phyloP scores from a whole-genome alignment of 2,113 vertebrate genomes.

The Pangasianodon hypophthalmus region DNA sequence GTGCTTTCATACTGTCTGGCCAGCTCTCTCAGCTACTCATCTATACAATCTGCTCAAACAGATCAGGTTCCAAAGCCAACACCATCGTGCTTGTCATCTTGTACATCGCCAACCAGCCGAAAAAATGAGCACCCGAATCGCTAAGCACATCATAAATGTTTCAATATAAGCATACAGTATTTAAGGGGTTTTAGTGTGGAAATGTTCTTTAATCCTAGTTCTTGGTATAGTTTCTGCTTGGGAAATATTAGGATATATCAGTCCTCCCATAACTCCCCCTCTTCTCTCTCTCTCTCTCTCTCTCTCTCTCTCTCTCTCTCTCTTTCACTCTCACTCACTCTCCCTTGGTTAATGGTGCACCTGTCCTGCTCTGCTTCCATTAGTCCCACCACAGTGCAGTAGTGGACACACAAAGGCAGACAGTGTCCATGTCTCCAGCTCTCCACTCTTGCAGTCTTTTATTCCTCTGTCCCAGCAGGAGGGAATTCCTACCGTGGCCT shows the following conservation, averaged over 20 bases:
- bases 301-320: constrained; percentile 10
- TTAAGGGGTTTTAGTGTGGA: neutral
- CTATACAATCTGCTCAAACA: neutral
- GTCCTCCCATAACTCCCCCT: neutral
- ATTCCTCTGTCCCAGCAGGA: constrained; percentile 67
- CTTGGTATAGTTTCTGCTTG: constrained; percentile 14
- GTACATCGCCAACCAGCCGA: neutral
- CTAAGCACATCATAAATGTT: neutral
- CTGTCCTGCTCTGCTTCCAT: constrained; percentile 42
- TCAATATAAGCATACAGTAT: neutral
- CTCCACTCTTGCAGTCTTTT: constrained; percentile 52
- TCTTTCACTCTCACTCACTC: constrained; percentile 18
- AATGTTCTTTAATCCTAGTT: neutral
- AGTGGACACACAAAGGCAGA: constrained; percentile 48
- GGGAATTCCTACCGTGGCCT: constrained; percentile 70
- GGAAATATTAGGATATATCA: constrained; percentile 43
- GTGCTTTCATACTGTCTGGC: neutral
- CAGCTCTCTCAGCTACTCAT: neutral
- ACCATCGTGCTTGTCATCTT: neutral
- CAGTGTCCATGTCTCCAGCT: constrained; percentile 55
- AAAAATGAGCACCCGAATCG: neutral
- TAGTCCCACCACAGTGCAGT: constrained; percentile 42
- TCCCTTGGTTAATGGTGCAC: constrained; percentile 52
- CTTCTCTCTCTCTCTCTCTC: constrained; percentile 8
- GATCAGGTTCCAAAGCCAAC: neutral